Conservation (phyloP, 1,140 invertebrate species). For the Eufriesea mexicana region DNA sequence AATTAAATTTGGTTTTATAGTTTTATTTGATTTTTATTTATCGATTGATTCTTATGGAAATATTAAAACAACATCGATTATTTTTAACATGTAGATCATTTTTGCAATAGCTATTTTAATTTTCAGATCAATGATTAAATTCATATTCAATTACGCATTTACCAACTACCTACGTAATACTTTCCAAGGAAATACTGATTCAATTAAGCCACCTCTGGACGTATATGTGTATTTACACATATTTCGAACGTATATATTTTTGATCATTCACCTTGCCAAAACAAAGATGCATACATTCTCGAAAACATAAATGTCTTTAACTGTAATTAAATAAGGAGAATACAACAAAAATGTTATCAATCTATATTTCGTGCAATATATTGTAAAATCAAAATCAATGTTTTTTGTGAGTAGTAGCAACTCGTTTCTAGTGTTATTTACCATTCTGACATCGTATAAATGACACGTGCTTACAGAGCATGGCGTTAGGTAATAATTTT, state of each 20-base stretch:
- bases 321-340: neutral
- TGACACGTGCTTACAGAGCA: conserved; percentile 26
- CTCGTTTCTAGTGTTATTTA: conserved; percentile 3
- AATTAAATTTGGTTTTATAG: no score
- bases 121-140: neutral
- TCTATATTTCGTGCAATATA: neutral
- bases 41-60: neutral
- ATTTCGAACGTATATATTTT: neutral
- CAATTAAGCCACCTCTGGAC: neutral
- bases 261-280: neutral
- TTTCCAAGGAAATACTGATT: neutral
- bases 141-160: neutral
- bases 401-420: neutral
- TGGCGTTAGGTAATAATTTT: conserved; percentile 41
- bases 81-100: no score
- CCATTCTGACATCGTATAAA: conserved; percentile 18
- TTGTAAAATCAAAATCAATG: neutral
- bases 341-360: neutral
- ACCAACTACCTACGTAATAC: neutral
- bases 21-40: neutral
- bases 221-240: neutral
- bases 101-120: neutral
- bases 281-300: no score
- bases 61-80: no score
- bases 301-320: neutral